Conservation (phyloP, 2,888 invertebrate genomes). For the Ischnura elegans region DNA sequence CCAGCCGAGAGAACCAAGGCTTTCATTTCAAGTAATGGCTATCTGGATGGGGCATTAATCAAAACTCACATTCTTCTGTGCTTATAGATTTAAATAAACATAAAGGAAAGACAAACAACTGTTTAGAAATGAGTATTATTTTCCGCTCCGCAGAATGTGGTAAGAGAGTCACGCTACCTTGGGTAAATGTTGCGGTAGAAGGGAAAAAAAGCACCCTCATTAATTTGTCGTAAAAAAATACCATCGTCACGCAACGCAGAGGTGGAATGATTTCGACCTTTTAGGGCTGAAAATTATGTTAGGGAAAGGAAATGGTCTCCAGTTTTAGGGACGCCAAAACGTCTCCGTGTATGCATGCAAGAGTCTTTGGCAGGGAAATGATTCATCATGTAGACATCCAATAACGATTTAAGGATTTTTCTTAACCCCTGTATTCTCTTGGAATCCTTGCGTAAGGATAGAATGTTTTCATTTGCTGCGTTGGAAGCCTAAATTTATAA, state of each 20-base stretch:
- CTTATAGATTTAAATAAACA: slow-evolving; percentile 31
- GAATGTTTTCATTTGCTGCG: too few relatives aligned
- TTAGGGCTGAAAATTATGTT: not conserved
- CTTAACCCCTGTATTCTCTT: too few relatives aligned
- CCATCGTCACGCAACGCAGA: not conserved
- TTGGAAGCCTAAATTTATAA: too few relatives aligned
- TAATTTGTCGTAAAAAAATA: not conserved
- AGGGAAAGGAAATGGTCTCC: not conserved
- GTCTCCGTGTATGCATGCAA: not conserved
- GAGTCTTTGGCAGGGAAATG: not conserved
- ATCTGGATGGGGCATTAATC: not conserved
- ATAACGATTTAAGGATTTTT: too few relatives aligned
- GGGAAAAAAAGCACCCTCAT: not conserved
- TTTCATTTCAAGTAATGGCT: slow-evolving; percentile 35
- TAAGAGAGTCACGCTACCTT: slow-evolving; percentile 1
- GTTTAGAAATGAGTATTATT: slow-evolving; percentile 21
- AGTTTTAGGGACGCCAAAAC: not conserved
- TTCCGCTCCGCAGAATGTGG: not conserved
- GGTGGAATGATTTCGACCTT: not conserved
- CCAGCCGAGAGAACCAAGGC: slow-evolving; percentile 6
- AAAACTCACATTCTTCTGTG: not conserved
- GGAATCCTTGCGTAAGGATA: too few relatives aligned
- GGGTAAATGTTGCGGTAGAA: not conserved
- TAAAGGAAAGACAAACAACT: slow-evolving; percentile 31
- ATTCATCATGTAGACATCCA: not conserved